Conservation (phyloP, 2,888 invertebrate species). For the Drosophila antonietae region DNA sequence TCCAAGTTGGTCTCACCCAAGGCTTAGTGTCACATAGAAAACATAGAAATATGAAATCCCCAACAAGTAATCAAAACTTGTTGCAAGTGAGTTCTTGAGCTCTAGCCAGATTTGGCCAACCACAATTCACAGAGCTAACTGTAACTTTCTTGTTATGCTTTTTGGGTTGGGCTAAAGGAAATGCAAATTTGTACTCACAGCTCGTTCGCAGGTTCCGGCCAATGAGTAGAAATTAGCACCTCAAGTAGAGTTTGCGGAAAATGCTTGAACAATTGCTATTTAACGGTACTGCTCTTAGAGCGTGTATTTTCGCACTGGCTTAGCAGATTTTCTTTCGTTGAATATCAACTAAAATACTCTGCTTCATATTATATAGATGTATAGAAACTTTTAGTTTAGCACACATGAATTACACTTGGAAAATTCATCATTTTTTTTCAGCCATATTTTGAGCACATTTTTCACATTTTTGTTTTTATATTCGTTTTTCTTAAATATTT, state of each 20-base stretch:
- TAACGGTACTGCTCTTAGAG: conserved; percentile 38
- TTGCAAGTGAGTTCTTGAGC: background rate
- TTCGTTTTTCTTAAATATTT: conserved; percentile 8
- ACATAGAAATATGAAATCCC: too few species aligned
- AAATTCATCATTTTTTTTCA: background rate
- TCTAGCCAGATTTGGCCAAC: background rate
- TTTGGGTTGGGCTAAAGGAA: conserved; percentile 22
- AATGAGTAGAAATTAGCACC: conserved; percentile 73
- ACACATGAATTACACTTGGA: conserved; percentile 7
- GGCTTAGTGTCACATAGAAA: conserved; percentile 1
- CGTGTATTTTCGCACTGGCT: conserved; percentile 20
- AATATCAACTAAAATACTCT: background rate
- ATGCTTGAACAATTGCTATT: conserved; percentile 30
- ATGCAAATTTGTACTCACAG: conserved; percentile 61
- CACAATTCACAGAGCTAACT: conserved; percentile 2
- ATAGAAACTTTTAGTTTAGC: conserved; percentile 1
- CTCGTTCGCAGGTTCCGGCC: conserved; percentile 50
- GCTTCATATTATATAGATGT: background rate
- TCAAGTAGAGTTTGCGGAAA: conserved; percentile 27
- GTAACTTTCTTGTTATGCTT: conserved; percentile 5
- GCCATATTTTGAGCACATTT: conserved; percentile 31
- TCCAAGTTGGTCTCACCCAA: background rate
- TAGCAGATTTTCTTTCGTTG: conserved; percentile 6
- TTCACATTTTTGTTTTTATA: conserved; percentile 36
- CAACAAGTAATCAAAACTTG: background rate